These are phyloP conservation scores for Ophthalmolycus amberensis DNA, from an alignment of 2,113 vertebrate species.

Conservation along the genomic window DNA sequence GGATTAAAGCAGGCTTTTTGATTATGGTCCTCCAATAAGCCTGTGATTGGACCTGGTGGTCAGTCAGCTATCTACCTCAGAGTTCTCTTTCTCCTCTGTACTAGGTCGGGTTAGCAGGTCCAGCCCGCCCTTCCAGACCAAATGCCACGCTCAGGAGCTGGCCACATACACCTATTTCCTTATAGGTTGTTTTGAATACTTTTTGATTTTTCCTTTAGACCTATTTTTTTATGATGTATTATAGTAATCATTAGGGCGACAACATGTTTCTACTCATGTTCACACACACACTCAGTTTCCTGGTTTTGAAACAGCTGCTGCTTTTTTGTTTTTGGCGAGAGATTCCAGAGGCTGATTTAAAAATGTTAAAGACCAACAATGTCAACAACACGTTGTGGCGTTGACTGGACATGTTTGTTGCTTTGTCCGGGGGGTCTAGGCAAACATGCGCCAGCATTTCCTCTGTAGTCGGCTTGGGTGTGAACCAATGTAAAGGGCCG, in stretches of 20 bases:
- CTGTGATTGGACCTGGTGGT: constrained; percentile 94
- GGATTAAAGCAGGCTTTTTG: constrained; percentile 85
- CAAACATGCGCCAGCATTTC: constrained; percentile 84
- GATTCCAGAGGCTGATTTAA: constrained; percentile 88
- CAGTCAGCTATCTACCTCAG: constrained; percentile 98
- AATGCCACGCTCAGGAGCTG: constrained; percentile 97
- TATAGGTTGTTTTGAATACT: constrained; percentile 89
- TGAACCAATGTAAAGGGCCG: constrained; percentile 76
- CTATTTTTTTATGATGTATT: constrained; percentile 81
- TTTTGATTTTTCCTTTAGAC: constrained; percentile 67
- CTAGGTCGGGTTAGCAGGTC: constrained; percentile 95
- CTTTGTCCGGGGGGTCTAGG: constrained; percentile 86
- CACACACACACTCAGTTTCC: constrained; percentile 89
- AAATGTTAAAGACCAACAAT: constrained; percentile 40
- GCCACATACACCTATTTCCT: constrained; percentile 87
- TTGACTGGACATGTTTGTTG: constrained; percentile 88
- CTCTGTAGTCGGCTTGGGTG: constrained; percentile 77
- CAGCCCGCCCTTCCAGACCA: constrained; percentile 97
- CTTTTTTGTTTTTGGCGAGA: constrained; percentile 88
- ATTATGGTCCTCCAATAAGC: constrained; percentile 92
- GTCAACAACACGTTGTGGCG: constrained; percentile 83
- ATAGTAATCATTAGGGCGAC: constrained; percentile 69
- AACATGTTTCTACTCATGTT: constrained; percentile 85
- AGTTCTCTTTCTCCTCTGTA: constrained; percentile 93
- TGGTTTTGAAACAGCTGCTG: constrained; percentile 90